Evolutionary conservation across 2,888 invertebrate genomes (phyloP).

Genomic region (Eristalis arbustorum): DNA sequence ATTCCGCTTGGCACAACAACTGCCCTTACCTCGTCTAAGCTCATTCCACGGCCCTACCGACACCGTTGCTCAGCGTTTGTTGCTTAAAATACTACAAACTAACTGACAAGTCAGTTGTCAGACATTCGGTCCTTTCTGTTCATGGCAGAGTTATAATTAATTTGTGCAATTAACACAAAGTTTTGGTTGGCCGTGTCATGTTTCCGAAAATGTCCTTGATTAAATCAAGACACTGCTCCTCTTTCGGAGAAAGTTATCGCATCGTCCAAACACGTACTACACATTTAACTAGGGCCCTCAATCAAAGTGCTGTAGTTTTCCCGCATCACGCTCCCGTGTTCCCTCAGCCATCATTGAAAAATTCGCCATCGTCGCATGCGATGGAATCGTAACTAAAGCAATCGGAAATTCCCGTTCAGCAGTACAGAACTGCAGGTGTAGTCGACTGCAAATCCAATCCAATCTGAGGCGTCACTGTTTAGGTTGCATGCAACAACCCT

Average conservation of each 20-base stretch:
- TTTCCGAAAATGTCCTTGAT: conserved; percentile 46
- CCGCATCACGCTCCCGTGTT: background rate
- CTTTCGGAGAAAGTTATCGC: conserved; percentile 24
- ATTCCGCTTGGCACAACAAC: too few species aligned
- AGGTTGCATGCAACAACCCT: conserved; percentile 21
- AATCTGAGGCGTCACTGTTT: conserved; percentile 36
- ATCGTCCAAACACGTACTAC: too few species aligned
- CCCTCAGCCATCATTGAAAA: conserved; percentile 13
- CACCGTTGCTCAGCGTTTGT: too few species aligned
- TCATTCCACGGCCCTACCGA: too few species aligned
- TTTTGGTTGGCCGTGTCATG: background rate
- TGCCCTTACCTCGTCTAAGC: too few species aligned
- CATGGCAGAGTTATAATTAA: conserved; percentile 21
- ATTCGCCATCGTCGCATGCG: background rate
- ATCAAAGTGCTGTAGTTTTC: too few species aligned
- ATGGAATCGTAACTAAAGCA: background rate
- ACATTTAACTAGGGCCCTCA: too few species aligned
- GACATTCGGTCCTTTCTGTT: too few species aligned
- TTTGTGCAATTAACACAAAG: background rate
- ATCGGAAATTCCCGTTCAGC: conserved; percentile 3
- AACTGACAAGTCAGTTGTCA: too few species aligned
- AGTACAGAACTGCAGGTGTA: conserved; percentile 34
- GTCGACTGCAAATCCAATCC: conserved; percentile 54
- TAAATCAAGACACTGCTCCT: conserved; percentile 24
- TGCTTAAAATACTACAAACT: too few species aligned